A percentile compares a stretch with the other conserved stretches of the same genome.
phyloP scores from a whole-genome alignment of 2,113 vertebrate genomes.

The Manacus vitellinus region DNA sequence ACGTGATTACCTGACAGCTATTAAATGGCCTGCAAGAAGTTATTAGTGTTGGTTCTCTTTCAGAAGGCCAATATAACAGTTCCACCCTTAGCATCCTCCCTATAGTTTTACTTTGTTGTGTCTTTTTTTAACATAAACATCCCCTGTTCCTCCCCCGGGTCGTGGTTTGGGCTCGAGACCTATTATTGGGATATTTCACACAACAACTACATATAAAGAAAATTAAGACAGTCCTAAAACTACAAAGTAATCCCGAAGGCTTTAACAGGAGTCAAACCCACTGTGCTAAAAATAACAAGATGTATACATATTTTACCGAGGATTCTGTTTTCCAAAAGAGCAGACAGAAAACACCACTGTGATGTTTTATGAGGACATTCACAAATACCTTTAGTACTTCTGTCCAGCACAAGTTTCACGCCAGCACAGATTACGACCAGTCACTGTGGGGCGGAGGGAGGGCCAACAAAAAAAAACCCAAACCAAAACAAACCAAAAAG shows the following conservation, averaged over 20 bases:
- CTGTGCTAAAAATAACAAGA: conserved; percentile 2
- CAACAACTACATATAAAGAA: not conserved
- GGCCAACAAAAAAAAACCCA: not conserved
- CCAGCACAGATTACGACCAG: not conserved
- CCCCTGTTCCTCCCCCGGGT: not conserved
- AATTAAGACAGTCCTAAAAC: not conserved
- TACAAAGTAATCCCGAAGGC: not conserved
- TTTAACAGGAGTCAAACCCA: not conserved
- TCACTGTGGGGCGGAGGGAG: not conserved
- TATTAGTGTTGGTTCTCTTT: not conserved
- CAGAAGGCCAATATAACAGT: not conserved
- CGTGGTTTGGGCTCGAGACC: not conserved
- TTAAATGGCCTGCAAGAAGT: conserved; percentile 10
- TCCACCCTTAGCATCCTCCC: not conserved
- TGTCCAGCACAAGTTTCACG: not conserved
- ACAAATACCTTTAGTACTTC: not conserved
- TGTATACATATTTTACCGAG: not conserved
- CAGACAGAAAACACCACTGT: not conserved
- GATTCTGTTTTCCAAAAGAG: not conserved
- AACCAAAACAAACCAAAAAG: not conserved
- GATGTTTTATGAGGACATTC: not conserved
- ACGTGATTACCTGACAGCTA: not conserved
- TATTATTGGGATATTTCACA: not conserved
- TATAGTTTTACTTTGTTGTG: conserved; percentile 2
- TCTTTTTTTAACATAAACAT: conserved; percentile 9